Conservation (phyloP, 2,888 invertebrate species). For the Pachydiplax longipennis region DNA sequence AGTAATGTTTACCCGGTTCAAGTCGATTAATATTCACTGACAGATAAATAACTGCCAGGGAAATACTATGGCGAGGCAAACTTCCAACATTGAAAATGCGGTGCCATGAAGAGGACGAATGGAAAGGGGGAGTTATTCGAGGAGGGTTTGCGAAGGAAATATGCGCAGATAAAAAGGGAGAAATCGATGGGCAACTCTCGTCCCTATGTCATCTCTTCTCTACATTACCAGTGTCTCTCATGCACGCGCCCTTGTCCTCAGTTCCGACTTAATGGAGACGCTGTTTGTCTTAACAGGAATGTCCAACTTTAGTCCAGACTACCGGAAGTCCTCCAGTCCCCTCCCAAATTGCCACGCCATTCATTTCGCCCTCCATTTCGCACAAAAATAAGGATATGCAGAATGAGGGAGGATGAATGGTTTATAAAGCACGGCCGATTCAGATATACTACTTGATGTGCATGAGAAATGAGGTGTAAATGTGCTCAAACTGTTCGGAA, state of each 20-base stretch:
- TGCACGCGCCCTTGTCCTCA: neutral
- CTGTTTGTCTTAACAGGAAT: neutral
- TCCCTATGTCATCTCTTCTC: neutral
- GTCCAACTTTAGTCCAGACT: neutral
- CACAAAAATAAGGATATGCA: neutral
- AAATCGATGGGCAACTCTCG: neutral
- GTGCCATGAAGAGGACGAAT: neutral
- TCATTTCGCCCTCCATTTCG: neutral
- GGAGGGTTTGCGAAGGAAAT: neutral
- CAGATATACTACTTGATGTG: too few relatives aligned
- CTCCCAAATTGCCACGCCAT: neutral
- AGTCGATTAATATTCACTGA: too few relatives aligned
- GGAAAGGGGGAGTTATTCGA: neutral
- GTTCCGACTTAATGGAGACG: constrained; percentile 1
- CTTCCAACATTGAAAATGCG: neutral
- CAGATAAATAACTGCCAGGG: neutral
- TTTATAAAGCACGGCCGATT: too few relatives aligned
- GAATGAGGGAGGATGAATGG: too few relatives aligned
- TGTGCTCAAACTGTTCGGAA: too few relatives aligned
- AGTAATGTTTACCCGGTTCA: too few relatives aligned
- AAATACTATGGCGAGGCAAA: neutral
- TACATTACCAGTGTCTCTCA: neutral
- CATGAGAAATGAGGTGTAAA: too few relatives aligned
- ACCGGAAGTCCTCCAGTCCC: neutral
- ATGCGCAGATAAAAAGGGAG: neutral